These are phyloP conservation scores for Melanotaenia parkinsoni DNA, from an alignment of 2,797 vertebrate species.

Conservation along the genomic window DNA sequence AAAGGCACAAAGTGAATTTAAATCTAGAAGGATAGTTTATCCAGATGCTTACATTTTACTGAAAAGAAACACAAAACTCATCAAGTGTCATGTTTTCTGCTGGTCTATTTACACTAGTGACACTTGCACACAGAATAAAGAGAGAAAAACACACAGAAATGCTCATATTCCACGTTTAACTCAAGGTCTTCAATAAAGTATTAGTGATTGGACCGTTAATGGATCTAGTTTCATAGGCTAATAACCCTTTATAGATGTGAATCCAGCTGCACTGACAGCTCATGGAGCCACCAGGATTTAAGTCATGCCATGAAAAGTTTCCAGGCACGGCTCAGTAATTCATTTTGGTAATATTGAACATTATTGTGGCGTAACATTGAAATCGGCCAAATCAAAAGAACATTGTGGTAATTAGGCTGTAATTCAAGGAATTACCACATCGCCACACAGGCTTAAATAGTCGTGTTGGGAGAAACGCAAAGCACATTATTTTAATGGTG, in stretches of 20 bases:
- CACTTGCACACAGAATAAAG: slow-evolving; percentile 39
- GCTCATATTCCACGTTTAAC: slow-evolving; percentile 50
- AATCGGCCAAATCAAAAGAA: slow-evolving; percentile 99
- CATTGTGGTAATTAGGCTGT: slow-evolving; percentile 99
- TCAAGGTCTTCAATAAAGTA: slow-evolving; percentile 67
- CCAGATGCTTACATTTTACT: slow-evolving; percentile 9
- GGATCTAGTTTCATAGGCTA: slow-evolving; percentile 71
- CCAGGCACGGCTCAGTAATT: slow-evolving; percentile 81
- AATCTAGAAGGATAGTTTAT: slow-evolving; percentile 5
- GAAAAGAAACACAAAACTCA: background rate
- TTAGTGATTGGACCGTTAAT: slow-evolving; percentile 75
- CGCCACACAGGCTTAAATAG: slow-evolving; percentile 96
- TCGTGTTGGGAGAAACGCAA: slow-evolving; percentile 98
- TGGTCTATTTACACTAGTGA: slow-evolving; percentile 42
- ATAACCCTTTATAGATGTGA: slow-evolving; percentile 75
- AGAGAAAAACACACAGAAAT: slow-evolving; percentile 36
- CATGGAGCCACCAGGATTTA: slow-evolving; percentile 67
- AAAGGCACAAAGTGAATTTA: background rate
- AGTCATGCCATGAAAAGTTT: slow-evolving; percentile 78
- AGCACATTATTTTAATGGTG: slow-evolving; percentile 99
- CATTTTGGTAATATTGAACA: slow-evolving; percentile 83
- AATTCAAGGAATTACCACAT: slow-evolving; percentile 98
- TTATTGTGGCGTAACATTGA: slow-evolving; percentile 88
- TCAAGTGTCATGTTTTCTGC: slow-evolving; percentile 23
- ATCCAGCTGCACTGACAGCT: slow-evolving; percentile 64